Conservation (phyloP, 2,888 invertebrate genomes). For the Notodonta dromedarius region DNA sequence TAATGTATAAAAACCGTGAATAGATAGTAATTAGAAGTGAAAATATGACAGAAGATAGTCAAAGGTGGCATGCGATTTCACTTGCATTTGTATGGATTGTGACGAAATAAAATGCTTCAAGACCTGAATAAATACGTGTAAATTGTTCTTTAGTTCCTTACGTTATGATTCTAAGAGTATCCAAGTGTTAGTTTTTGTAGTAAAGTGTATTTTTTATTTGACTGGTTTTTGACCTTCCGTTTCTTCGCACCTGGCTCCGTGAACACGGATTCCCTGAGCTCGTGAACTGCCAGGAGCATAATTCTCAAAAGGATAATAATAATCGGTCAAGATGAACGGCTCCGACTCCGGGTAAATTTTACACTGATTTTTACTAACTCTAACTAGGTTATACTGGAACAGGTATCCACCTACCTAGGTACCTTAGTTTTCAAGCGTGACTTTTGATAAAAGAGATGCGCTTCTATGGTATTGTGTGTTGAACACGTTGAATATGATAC, state of each 20-base stretch:
- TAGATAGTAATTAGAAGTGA: slow-evolving; percentile 54
- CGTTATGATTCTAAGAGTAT: slow-evolving; percentile 68
- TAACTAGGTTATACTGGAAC: slow-evolving; percentile 16
- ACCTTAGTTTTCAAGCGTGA: slow-evolving; percentile 8
- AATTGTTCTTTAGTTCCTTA: slow-evolving; percentile 66
- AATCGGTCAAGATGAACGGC: slow-evolving; percentile 86
- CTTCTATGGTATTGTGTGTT: background rate
- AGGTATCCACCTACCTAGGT: slow-evolving; percentile 1
- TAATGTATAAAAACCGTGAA: slow-evolving; percentile 45
- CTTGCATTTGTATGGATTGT: slow-evolving; percentile 81
- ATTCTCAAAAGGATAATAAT: slow-evolving; percentile 42
- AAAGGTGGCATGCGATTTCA: slow-evolving; percentile 80
- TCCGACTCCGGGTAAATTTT: slow-evolving; percentile 90
- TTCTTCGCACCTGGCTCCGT: slow-evolving; percentile 59
- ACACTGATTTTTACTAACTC: slow-evolving; percentile 52
- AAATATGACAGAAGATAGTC: slow-evolving; percentile 76
- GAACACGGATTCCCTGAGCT: slow-evolving; percentile 55
- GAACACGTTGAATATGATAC: background rate
- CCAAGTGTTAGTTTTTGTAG: slow-evolving; percentile 58
- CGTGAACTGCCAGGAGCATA: slow-evolving; percentile 51
- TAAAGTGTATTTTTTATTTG: slow-evolving; percentile 57
- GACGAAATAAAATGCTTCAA: slow-evolving; percentile 76
- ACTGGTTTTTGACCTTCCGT: slow-evolving; percentile 52
- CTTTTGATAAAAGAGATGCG: background rate
- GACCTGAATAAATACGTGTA: slow-evolving; percentile 59